These are phyloP conservation scores for Falco punctatus DNA, from an alignment of 2,113 vertebrate genomes.

Conservation along the genomic window DNA sequence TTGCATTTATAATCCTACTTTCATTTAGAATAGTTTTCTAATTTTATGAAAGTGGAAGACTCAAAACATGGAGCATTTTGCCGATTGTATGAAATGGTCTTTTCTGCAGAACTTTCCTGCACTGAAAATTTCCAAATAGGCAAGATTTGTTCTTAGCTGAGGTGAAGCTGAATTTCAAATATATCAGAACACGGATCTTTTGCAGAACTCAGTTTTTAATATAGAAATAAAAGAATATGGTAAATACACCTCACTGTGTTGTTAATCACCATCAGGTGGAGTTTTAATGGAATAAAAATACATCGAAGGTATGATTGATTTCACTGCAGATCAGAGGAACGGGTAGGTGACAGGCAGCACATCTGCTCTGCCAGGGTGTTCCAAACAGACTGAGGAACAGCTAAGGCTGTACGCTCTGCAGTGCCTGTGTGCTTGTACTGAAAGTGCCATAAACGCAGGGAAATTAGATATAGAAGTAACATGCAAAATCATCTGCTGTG, in stretches of 20 bases:
- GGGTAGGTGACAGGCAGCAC: background rate
- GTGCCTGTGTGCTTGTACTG: background rate
- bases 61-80: background rate
- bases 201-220: background rate
- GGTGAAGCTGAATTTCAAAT: background rate
- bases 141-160: background rate
- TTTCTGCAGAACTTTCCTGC: background rate
- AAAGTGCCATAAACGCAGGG: background rate
- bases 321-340: fast-evolving
- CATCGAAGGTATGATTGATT: background rate
- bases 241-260: background rate
- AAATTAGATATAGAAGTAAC: background rate
- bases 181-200: background rate
- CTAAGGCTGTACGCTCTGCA: background rate
- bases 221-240: background rate
- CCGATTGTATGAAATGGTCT: background rate
- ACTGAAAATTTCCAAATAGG: background rate
- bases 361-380: background rate
- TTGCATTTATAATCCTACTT: background rate
- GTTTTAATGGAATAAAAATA: background rate
- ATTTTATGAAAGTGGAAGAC: background rate
- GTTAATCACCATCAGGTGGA: background rate
- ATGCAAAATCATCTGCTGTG: background rate
- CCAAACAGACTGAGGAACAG: background rate
- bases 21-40: background rate